Evolutionary conservation across 2,888 invertebrate genomes (phyloP).

Genomic region (Microctonus hyperodae): DNA sequence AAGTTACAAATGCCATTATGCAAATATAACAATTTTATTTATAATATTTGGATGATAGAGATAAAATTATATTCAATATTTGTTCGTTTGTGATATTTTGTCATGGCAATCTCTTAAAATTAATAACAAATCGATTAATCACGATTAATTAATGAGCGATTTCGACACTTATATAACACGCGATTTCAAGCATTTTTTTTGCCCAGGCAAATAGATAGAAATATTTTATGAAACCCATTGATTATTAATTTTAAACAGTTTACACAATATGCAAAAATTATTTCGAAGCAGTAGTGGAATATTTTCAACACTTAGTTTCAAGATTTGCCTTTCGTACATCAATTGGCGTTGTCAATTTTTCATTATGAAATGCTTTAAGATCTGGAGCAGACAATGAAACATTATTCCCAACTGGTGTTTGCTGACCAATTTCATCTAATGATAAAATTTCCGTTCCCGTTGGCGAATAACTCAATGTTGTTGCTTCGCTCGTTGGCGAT

Average conservation of each 20-base stretch:
- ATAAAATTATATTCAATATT: background rate
- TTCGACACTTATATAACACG: background rate
- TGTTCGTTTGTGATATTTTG: background rate
- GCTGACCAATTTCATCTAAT: constrained; percentile 50
- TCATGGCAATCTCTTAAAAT: background rate
- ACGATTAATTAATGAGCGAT: constrained; percentile 34
- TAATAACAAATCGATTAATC: constrained; percentile 49
- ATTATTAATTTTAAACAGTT: background rate
- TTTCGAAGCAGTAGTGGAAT: constrained; percentile 7
- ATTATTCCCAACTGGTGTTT: constrained; percentile 38
- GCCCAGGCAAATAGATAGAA: background rate
- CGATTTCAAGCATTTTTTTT: constrained; percentile 2
- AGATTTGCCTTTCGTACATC: constrained; percentile 46
- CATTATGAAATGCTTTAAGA: constrained; percentile 35
- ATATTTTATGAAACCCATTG: background rate
- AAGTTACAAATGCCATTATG: background rate
- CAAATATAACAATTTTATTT: background rate
- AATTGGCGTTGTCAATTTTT: constrained; percentile 44
- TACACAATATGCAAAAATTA: constrained; percentile 10
- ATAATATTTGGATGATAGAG: background rate
- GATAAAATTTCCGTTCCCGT: constrained; percentile 55
- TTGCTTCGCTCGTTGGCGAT: constrained; percentile 56
- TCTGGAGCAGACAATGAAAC: constrained; percentile 37
- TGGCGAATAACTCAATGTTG: constrained; percentile 50
- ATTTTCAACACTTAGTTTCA: constrained; percentile 47